Base-by-base conservation (phyloP, 2,888 invertebrate genomes). In the Patella depressa region DNA sequence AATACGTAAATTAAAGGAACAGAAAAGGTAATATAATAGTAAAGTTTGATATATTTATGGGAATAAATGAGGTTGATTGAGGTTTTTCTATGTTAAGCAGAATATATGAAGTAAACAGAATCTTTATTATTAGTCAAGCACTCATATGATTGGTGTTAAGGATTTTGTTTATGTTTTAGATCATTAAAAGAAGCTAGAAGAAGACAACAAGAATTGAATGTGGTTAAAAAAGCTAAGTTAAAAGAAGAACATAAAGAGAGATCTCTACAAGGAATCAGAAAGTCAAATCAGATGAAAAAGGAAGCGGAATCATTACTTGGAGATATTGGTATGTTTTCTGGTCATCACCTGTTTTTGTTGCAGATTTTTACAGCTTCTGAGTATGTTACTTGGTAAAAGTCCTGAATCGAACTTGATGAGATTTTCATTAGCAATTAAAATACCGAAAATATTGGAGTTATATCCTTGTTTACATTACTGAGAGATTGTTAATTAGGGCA, bases 151-250 rank as follows among this genome's bases (percentile, higher is more conserved):
- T 24, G 17, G 29, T 71, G n/a, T 34, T 24, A 17, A 45, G 45
- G 0, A 15, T 59, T 59, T 54, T 73, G 45, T 29, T 72, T 69
- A 17, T 82, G 80, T 80, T 85, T 34, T 80, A 95, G 94, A 86
- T 94, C 94, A 87, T 91, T 95, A 71, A 97, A 96, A 91, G 95
- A 95, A 86, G 94, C 95, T 84, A 94, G 96, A 24, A 96, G 95
- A 87, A 94, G 94, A 79, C 82, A 87, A 69, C 97, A 97, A 90
- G 94, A 95, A 74, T 94, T 94, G 82, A 96, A 96, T 88, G 93
- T 94, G 74, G 93, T 93, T 65, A 95, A 95, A 86, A 94, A 95
- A 87, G 91, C 92, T 53, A 92, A 93, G 78, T 94, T 88, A 93
- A 94, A 86, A 80, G 88, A 88, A 69, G 84, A 85, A 34, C 82